Percentiles rank a stretch among this genome's conserved stretches.
Evolutionary conservation across 2,888 invertebrate species (phyloP).

Genomic region (Ceratothoa steindachneri): DNA sequence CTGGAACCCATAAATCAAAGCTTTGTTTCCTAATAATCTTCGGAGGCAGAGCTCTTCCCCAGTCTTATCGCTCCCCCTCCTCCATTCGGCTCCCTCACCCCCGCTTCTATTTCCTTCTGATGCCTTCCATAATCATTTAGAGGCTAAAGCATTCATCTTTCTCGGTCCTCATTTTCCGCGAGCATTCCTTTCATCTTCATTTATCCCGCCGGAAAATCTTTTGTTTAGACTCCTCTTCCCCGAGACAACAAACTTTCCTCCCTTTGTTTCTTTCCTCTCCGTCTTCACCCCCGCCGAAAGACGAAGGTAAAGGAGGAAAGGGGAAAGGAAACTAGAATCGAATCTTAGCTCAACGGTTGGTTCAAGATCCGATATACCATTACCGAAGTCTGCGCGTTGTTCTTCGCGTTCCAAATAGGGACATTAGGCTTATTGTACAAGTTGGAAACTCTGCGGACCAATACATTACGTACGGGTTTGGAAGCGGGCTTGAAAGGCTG

Average conservation of each 20-base stretch:
- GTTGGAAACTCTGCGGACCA: constrained; percentile 16
- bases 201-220: background rate
- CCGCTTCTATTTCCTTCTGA: background rate
- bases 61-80: background rate
- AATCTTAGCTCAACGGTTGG: constrained; percentile 5
- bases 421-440: constrained; percentile 27
- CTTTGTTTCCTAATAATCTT: background rate
- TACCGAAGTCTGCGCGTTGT: constrained; percentile 14
- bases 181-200: background rate
- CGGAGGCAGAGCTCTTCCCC: background rate
- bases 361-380: constrained; percentile 5
- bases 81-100: background rate
- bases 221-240: background rate
- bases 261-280: too few species aligned
- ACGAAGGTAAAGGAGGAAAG: too few species aligned
- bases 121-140: background rate
- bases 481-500: constrained; percentile 2
- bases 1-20: constrained; percentile 1
- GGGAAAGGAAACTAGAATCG: too few species aligned
- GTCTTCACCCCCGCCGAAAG: too few species aligned
- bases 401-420: constrained; percentile 19
- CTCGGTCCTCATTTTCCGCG: background rate
- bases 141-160: background rate
- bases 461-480: constrained; percentile 22
- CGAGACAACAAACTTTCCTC: too few species aligned